These are phyloP conservation scores for Neuroscelio doddi DNA, from an alignment of 2,888 invertebrate genomes.

Conservation along the genomic window DNA sequence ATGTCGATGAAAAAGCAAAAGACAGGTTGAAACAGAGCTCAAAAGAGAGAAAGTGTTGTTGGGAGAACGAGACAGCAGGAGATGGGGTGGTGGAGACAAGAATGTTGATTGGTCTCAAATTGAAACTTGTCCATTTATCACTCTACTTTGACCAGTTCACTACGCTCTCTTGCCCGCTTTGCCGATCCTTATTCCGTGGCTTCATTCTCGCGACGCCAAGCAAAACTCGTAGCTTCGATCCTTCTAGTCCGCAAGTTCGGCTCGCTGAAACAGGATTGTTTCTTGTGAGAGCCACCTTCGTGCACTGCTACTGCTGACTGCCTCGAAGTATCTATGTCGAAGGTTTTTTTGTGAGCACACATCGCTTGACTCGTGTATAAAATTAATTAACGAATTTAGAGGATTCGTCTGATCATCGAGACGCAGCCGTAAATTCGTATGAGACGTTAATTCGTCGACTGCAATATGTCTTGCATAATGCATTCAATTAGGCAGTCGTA, in stretches of 20 bases:
- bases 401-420: not conserved
- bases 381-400: slow-evolving; percentile 61
- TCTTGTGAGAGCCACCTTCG: slow-evolving; percentile 14
- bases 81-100: slow-evolving; percentile 59
- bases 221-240: slow-evolving; percentile 19
- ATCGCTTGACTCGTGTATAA: slow-evolving; percentile 59
- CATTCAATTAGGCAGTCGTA: not conserved
- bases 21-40: slow-evolving; percentile 44
- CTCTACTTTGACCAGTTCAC: slow-evolving; percentile 46
- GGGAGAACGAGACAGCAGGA: slow-evolving; percentile 31
- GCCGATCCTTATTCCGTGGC: no score
- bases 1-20: slow-evolving; percentile 56
- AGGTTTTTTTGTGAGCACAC: no score
- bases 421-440: slow-evolving; percentile 17
- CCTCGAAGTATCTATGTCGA: slow-evolving; percentile 8
- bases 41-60: slow-evolving; percentile 19
- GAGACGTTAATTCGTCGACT: slow-evolving; percentile 36
- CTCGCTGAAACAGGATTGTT: slow-evolving; percentile 17
- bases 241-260: slow-evolving; percentile 26
- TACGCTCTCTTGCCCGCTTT: slow-evolving; percentile 25
- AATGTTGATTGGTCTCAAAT: slow-evolving; percentile 71
- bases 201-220: slow-evolving; percentile 16
- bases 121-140: slow-evolving; percentile 69
- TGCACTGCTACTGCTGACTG: slow-evolving; percentile 3
- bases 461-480: not conserved